A percentile compares a stretch with the other conserved stretches of the same genome.
These are phyloP conservation scores for Leptinotarsa haldemani DNA, from an alignment of 2,888 invertebrate species.

Conservation along the genomic window DNA sequence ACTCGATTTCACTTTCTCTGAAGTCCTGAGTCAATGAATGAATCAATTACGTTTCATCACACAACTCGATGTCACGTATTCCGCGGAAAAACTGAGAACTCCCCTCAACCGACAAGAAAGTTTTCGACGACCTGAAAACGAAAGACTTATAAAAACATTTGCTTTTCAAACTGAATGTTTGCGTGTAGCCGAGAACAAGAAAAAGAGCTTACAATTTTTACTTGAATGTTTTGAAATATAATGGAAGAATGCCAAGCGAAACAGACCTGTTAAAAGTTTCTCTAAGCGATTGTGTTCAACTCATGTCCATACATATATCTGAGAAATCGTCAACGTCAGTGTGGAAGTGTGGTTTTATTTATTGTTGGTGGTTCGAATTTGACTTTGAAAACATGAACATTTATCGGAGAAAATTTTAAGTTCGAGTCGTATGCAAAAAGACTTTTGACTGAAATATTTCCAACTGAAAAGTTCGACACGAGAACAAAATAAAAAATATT, in stretches of 20 bases:
- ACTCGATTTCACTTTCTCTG: background rate
- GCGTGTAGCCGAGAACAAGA: background rate
- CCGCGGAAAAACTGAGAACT: background rate
- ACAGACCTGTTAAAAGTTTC: background rate
- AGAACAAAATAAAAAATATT: no score
- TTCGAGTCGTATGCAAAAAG: no score
- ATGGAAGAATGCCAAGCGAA: background rate
- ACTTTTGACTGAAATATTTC: no score
- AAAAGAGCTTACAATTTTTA: background rate
- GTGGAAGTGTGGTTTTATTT: no score
- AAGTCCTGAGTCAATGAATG: background rate
- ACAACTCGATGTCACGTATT: slow-evolving; percentile 1
- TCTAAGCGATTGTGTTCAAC: no score
- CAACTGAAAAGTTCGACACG: no score
- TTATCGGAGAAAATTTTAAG: no score
- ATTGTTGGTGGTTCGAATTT: no score
- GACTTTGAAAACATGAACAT: no score
- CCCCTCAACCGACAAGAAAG: background rate
- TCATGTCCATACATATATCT: no score
- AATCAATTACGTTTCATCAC: background rate
- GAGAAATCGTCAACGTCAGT: no score
- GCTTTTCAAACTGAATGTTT: background rate
- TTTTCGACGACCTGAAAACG: background rate
- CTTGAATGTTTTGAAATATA: background rate
- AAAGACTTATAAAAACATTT: background rate